These are phyloP conservation scores for Notospermus geniculatus DNA, from an alignment of 1,140 invertebrate genomes.

Conservation along the genomic window DNA sequence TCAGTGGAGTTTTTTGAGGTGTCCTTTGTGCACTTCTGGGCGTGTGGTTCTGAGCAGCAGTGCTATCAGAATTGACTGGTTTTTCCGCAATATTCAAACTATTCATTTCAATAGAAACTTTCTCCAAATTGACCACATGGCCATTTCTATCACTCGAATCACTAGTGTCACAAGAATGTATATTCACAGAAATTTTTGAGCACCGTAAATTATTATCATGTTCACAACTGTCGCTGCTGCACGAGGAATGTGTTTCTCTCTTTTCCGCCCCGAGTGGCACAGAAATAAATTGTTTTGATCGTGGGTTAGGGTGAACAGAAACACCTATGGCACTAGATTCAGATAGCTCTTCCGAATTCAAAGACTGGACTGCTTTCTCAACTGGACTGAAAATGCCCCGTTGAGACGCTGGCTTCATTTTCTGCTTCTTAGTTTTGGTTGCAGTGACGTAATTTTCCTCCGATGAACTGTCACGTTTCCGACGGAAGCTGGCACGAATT, in stretches of 20 bases:
- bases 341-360: background rate
- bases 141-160: constrained; percentile 2
- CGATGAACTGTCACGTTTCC: background rate
- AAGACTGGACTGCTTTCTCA: background rate
- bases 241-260: constrained; percentile 11
- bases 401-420: background rate
- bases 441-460: background rate
- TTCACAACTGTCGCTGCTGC: constrained; percentile 9
- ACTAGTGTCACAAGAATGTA: constrained; percentile 5
- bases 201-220: constrained; percentile 5
- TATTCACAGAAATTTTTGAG: constrained; percentile 8
- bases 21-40: too few relatives aligned
- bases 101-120: too few relatives aligned
- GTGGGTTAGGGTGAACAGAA: background rate
- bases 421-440: background rate
- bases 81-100: too few relatives aligned
- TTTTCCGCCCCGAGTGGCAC: background rate
- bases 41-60: too few relatives aligned
- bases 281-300: background rate
- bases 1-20: too few relatives aligned
- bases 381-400: background rate
- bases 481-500: constrained; percentile 4
- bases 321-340: background rate
- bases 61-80: too few relatives aligned
- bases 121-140: too few relatives aligned